phyloP scores from a whole-genome alignment of 2,888 invertebrate genomes.

The Ferdinandea cuprea region DNA sequence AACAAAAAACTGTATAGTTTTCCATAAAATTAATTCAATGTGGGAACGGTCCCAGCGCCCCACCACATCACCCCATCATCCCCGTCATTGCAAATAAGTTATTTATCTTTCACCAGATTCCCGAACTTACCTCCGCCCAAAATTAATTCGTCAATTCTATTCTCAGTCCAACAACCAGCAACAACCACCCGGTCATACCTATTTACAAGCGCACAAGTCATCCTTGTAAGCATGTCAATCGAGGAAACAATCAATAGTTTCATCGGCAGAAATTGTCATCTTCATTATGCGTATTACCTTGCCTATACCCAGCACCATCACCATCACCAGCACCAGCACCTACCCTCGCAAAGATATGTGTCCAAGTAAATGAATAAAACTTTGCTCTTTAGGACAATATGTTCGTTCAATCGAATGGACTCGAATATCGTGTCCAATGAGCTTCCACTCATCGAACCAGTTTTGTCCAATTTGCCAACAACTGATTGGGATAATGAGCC shows the following conservation, averaged over 20 bases:
- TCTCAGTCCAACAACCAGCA: too few relatives aligned
- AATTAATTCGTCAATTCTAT: too few relatives aligned
- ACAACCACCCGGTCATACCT: too few relatives aligned
- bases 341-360: constrained; percentile 2
- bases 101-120: too few relatives aligned
- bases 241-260: constrained; percentile 37
- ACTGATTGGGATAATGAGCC: constrained; percentile 68
- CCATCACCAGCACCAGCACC: too few relatives aligned
- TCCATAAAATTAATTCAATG: too few relatives aligned
- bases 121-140: too few relatives aligned
- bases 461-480: constrained; percentile 57
- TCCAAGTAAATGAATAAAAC: constrained; percentile 32
- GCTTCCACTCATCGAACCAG: constrained; percentile 21
- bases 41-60: too few relatives aligned
- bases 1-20: too few relatives aligned
- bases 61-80: too few relatives aligned
- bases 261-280: constrained; percentile 26
- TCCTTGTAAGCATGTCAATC: constrained; percentile 1
- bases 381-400: constrained; percentile 46
- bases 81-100: too few relatives aligned
- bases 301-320: too few relatives aligned
- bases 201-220: neutral
- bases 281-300: constrained; percentile 15
- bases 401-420: constrained; percentile 30
- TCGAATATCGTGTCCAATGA: constrained; percentile 48